Percentiles rank a stretch among this genome's conserved stretches.
These are phyloP conservation scores for Xiphias gladius DNA, from an alignment of 2,113 vertebrate genomes.

Conservation along the genomic window DNA sequence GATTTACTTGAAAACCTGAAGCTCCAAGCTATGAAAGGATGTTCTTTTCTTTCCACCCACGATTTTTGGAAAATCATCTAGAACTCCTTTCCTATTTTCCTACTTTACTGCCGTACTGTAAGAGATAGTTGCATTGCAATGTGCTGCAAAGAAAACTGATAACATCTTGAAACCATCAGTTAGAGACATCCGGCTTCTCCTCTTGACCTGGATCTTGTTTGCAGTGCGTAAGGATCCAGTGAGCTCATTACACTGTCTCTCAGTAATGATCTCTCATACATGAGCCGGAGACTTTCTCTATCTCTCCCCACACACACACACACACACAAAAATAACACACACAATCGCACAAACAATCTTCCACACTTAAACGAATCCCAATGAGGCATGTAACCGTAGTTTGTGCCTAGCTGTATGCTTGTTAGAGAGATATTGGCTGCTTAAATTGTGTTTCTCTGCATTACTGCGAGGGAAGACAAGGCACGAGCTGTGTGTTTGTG, in stretches of 20 bases:
- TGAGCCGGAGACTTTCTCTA: constrained; percentile 40
- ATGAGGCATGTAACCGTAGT: constrained; percentile 75
- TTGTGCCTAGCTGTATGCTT: constrained; percentile 56
- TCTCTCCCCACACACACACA: constrained; percentile 25
- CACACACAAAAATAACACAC: constrained; percentile 19
- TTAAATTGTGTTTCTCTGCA: constrained; percentile 29
- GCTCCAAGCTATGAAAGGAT: constrained; percentile 24
- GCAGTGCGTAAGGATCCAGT: constrained; percentile 25
- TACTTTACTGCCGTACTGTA: not conserved
- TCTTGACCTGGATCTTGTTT: constrained; percentile 41
- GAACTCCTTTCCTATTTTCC: constrained; percentile 5
- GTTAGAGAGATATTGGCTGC: constrained; percentile 55
- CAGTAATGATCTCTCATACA: constrained; percentile 52
- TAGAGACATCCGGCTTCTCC: not conserved
- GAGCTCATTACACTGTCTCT: constrained; percentile 60
- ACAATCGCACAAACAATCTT: constrained; percentile 62
- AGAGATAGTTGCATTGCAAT: not conserved
- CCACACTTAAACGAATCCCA: constrained; percentile 70
- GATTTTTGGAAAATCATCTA: not conserved
- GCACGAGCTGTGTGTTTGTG: not conserved
- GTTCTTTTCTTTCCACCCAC: not conserved
- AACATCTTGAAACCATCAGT: not conserved
- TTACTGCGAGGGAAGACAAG: constrained; percentile 29
- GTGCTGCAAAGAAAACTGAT: constrained; percentile 4
- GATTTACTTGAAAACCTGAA: constrained; percentile 48